Conservation (phyloP, 1,140 invertebrate species). For the Trichonephila inaurata region DNA sequence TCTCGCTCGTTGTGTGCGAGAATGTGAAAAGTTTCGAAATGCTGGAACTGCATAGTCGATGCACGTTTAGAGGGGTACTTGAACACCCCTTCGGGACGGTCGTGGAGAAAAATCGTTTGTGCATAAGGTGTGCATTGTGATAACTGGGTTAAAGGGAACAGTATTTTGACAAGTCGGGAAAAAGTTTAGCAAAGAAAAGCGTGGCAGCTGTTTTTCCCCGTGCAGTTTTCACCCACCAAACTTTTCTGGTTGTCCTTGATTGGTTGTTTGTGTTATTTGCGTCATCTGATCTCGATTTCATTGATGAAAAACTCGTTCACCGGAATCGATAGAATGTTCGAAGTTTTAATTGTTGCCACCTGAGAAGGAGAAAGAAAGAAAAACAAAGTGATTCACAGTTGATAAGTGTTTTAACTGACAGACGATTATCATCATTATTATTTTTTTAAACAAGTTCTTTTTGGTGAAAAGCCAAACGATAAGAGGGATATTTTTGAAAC, state of each 20-base stretch:
- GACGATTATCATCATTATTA: background rate
- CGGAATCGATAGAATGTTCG: background rate
- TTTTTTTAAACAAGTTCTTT: too few relatives aligned
- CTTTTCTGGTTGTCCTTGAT: conserved; percentile 26
- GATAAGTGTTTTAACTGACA: background rate
- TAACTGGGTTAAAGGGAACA: background rate
- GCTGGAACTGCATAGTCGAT: background rate
- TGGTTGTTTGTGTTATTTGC: conserved; percentile 19
- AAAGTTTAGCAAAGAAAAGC: conserved; percentile 14
- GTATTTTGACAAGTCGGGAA: background rate
- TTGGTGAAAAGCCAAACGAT: too few relatives aligned
- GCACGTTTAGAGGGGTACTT: background rate
- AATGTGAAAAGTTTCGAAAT: background rate
- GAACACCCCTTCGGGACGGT: background rate
- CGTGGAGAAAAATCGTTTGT: background rate
- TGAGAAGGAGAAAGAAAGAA: background rate
- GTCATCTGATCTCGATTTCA: conserved; percentile 1
- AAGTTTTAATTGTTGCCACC: conserved; percentile 5
- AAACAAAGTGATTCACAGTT: background rate
- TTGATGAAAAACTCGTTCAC: background rate
- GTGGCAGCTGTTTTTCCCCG: conserved; percentile 25
- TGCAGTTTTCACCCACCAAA: background rate
- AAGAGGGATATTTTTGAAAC: too few relatives aligned
- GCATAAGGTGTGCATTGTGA: background rate
- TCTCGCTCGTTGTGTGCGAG: background rate